phyloP scores from a whole-genome alignment of 2,113 vertebrate species.

The Pyrgilauda ruficollis region DNA sequence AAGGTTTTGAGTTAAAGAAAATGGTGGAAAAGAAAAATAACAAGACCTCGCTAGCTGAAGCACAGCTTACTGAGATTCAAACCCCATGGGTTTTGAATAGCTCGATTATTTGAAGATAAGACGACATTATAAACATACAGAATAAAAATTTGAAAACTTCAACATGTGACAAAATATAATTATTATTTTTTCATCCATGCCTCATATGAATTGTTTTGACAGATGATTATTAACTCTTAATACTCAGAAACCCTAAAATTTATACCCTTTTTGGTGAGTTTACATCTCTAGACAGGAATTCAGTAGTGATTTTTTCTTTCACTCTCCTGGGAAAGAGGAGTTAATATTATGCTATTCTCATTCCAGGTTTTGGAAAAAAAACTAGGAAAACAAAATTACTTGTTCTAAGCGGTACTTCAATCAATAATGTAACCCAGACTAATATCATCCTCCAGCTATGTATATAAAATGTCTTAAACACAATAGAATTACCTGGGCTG shows the following conservation, averaged over 20 bases:
- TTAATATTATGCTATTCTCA: neutral
- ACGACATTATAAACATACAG: neutral
- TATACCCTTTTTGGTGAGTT: neutral
- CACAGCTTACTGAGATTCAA: neutral
- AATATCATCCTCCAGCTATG: neutral
- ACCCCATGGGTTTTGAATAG: neutral
- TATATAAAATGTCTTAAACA: neutral
- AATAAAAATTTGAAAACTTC: neutral
- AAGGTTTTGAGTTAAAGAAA: neutral
- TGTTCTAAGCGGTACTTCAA: neutral
- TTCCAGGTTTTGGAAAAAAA: neutral
- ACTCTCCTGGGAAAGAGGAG: neutral
- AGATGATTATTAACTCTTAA: neutral
- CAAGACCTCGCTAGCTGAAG: neutral
- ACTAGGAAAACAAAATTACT: neutral
- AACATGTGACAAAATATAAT: neutral
- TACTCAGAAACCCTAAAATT: neutral
- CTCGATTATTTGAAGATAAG: neutral
- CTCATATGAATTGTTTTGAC: neutral
- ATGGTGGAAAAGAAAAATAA: neutral
- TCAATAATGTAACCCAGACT: neutral
- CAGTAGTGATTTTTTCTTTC: neutral
- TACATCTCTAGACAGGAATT: neutral
- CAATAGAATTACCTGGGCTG: neutral
- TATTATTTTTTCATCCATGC: neutral